A percentile compares a stretch with the other conserved stretches of the same genome.
Conservation (phyloP, 2,113 vertebrate species). For the Mesembrinibis cayennensis region DNA sequence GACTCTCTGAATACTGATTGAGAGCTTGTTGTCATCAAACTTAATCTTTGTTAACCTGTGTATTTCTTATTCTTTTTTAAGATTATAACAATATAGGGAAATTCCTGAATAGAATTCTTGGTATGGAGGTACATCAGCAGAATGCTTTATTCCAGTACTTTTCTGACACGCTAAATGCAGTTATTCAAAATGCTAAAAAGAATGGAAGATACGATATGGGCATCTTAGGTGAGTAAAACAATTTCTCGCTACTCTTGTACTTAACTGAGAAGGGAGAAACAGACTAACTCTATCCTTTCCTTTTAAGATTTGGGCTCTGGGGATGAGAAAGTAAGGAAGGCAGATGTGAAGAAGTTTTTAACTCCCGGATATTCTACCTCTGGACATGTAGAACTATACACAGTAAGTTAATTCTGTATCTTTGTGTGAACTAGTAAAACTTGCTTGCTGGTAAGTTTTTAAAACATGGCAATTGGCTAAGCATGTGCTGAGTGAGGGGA, state of each 20-base stretch:
- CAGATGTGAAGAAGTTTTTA: conserved; percentile 91
- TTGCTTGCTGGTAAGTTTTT: background rate
- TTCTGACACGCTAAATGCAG: conserved; percentile 90
- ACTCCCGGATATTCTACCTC: conserved; percentile 96
- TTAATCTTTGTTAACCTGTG: background rate
- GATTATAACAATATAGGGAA: conserved; percentile 99
- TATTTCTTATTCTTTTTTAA: conserved; percentile 43
- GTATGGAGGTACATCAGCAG: conserved; percentile 98
- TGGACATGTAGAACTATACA: conserved; percentile 93
- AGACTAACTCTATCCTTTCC: background rate
- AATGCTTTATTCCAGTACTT: conserved; percentile 98
- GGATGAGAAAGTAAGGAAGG: conserved; percentile 95
- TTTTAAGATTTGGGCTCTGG: conserved; percentile 92
- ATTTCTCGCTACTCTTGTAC: background rate
- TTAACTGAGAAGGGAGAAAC: background rate
- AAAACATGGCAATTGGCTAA: background rate
- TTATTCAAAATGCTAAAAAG: conserved; percentile 97
- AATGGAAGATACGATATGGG: conserved; percentile 98
- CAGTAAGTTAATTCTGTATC: conserved; percentile 75
- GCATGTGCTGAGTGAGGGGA: background rate
- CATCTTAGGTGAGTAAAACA: conserved; percentile 85
- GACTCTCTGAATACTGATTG: background rate
- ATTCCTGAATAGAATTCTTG: conserved; percentile 95
- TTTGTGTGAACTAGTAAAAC: background rate
- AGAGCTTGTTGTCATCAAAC: background rate